Evolutionary conservation across 2,113 vertebrate genomes (phyloP), one percentile per base, ranked within the genome.

Genomic region (Lepisosteus osseus): DNA sequence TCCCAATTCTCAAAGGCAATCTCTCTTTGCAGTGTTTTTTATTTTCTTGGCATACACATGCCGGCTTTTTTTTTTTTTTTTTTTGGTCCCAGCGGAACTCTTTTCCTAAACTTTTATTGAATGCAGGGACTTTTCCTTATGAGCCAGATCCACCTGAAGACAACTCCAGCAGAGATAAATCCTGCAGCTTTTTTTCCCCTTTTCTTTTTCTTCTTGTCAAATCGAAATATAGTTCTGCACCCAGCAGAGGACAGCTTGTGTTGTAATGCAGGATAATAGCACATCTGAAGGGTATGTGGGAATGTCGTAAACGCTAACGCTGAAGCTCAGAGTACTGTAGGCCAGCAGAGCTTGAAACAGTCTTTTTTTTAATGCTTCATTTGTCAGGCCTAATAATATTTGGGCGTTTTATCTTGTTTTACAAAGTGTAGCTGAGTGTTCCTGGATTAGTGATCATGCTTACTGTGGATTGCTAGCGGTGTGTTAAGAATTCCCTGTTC

Each of bases 1-100:
- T 79, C 85, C 85, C 84, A 88, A 86, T 85, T 59, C 86, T 87
- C 87, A 83, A 83, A 87, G 83, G 83, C 83, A 86, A 88, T 87
- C 83, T 87, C 45, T 88, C 80, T 80, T 84, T 85, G 86, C 85
- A 84, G 80, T 86, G 83, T 80, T 51, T 51, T 51, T 51, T 51
- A 83, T 80, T 51, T 51, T 51, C 1, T 51, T 51, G 47, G 5
- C 47, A 51, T 9, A 5, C 47, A 51, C 5, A 51, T 9, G 5
- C 47, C 1, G 9, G 9, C 47, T 51, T 51, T 51, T 9, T 51
- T 29, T 29, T 29, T 51, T 9, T 51, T n/a, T n/a, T n/a, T n/a
- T n/a, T n/a, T 72, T 78, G 75, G 76, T 88, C 84, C 86, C 81
- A 65, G 78, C 78, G 85, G 84, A 86, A 77, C 82, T 76, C 72